Percentiles rank a stretch among this genome's conserved stretches.
These are phyloP conservation scores for Atlantisia rogersi DNA, from an alignment of 2,113 vertebrate genomes.

Conservation along the genomic window DNA sequence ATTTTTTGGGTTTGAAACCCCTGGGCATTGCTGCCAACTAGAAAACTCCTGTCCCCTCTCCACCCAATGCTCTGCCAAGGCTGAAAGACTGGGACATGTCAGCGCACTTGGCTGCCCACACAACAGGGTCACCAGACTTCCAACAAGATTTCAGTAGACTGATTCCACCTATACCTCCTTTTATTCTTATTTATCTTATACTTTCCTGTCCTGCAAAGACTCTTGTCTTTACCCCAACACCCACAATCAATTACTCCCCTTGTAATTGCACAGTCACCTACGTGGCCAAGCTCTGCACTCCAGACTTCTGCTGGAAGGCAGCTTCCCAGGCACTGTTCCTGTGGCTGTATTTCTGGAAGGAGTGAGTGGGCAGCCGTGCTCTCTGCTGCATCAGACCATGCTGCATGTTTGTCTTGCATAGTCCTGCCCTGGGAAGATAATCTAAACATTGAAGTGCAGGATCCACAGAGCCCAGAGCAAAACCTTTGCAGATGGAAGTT, in stretches of 20 bases:
- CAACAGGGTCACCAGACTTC: background rate
- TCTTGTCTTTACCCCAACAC: background rate
- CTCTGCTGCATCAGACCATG: background rate
- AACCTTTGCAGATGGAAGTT: background rate
- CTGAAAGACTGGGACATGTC: background rate
- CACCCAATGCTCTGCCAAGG: background rate
- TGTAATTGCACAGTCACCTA: background rate
- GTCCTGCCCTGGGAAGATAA: background rate
- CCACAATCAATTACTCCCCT: background rate
- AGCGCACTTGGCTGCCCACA: background rate
- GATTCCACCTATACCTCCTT: background rate
- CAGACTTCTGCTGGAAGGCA: background rate
- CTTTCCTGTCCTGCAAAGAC: background rate
- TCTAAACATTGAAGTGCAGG: background rate
- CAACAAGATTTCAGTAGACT: background rate
- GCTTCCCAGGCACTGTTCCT: background rate
- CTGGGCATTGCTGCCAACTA: background rate
- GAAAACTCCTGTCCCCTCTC: background rate
- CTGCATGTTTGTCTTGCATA: background rate
- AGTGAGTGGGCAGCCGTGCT: background rate
- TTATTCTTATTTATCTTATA: background rate
- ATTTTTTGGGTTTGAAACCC: background rate
- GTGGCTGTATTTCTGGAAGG: too few relatives aligned
- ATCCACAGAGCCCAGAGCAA: background rate
- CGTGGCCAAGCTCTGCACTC: background rate